Base-by-base conservation (phyloP, 30 jellyfish, hydroid and myxozoan genomes). In the Hydractinia echinata region DNA sequence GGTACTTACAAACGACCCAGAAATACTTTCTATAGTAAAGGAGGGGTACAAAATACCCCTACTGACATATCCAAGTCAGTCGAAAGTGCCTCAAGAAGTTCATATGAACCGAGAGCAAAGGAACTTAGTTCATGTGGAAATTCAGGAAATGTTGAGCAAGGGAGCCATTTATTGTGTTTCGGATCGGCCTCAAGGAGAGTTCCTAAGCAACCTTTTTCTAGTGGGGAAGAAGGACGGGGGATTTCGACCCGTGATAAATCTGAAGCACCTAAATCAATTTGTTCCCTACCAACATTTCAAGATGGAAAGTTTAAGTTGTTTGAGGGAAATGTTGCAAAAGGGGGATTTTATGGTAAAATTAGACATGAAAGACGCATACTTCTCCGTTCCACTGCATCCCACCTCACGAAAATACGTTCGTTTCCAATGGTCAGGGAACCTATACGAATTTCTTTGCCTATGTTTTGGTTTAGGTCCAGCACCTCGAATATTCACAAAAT, bases 391-490 rank as follows among this genome's bases (percentile, higher is more conserved):
- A 16, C 4, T 77, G 56, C 56, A 51, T 5, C 56, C 8, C 4
- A 52, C 3, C 4, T 55, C 66, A 51, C 53, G 85, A 61, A 77
- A 53, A 51, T 77, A 0, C 51, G n/a, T n/a, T n/a, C n/a, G n/a
- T n/a, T n/a, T n/a, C n/a, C n/a, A n/a, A n/a, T n/a, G n/a, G n/a
- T n/a, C 53, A 66, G 87, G 81, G 72, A 61, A 39, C 16, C 13
- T 79, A 5, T 79, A 64, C 87, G 81, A 66, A 55, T 66, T 66
- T 60, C 81, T 79, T 50, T 79, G 82, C 82, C 87, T 79, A 51
- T 77, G 85, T 77, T 77, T 77, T 77, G 85, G 85, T 55, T 56
- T 77, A 51, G 85, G 85, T 79, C 85, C 79, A 53, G 85, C 85
- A 77, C 85, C 85, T 16, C 30, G 4, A 5, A 21, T 77, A 1